Evolutionary conservation across 2,888 invertebrate genomes (phyloP).

Genomic region (Dendrolimus houi): DNA sequence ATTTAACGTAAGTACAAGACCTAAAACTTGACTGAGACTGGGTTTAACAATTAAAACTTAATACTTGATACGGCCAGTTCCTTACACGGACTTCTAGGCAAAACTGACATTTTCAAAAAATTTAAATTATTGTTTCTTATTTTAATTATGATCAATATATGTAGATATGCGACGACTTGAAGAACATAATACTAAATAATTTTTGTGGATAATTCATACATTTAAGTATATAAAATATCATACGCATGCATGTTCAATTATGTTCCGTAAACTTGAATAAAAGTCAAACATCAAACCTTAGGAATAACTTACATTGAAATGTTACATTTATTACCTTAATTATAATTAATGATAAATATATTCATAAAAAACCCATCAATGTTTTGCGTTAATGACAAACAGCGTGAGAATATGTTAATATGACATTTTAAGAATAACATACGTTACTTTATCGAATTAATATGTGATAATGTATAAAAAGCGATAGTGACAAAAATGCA

Average conservation of each 20-base stretch:
- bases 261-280: neutral
- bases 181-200: too few species aligned
- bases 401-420: constrained; percentile 13
- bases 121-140: too few species aligned
- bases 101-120: too few species aligned
- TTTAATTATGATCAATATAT: too few species aligned
- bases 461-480: constrained; percentile 1
- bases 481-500: neutral
- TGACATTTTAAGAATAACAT: constrained; percentile 7
- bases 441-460: constrained; percentile 7
- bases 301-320: constrained; percentile 3
- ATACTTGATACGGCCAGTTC: too few species aligned
- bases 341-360: constrained; percentile 2
- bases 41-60: too few species aligned
- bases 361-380: neutral
- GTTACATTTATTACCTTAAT: neutral
- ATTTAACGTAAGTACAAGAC: too few species aligned
- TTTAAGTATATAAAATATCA: too few species aligned
- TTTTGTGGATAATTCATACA: too few species aligned
- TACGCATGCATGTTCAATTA: neutral
- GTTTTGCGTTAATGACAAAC: constrained; percentile 3
- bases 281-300: constrained; percentile 2
- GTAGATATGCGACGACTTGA: too few species aligned
- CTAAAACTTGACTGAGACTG: too few species aligned
- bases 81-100: too few species aligned